A percentile compares a stretch with the other conserved stretches of the same genome.
These are phyloP conservation scores for Neoascia interrupta DNA, from an alignment of 2,888 invertebrate species.

Conservation along the genomic window DNA sequence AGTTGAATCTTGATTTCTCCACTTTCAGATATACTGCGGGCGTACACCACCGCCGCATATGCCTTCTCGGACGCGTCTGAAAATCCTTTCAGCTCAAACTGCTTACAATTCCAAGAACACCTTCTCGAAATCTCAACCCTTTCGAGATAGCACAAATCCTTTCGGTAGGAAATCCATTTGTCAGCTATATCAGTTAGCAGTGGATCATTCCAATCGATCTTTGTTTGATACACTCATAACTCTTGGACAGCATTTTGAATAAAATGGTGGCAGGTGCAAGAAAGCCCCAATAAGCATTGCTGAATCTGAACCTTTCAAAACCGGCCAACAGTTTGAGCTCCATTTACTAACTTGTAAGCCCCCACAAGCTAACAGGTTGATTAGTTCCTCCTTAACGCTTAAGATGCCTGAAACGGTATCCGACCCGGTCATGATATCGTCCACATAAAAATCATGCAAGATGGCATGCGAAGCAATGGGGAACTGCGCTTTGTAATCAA, in stretches of 20 bases:
- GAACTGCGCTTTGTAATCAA: slow-evolving; percentile 18
- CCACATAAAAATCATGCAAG: slow-evolving; percentile 49
- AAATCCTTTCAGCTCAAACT: slow-evolving; percentile 16
- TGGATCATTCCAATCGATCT: slow-evolving; percentile 32
- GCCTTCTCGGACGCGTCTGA: slow-evolving; percentile 27
- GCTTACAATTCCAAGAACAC: background rate
- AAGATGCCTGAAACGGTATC: slow-evolving; percentile 29
- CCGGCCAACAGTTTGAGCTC: slow-evolving; percentile 30
- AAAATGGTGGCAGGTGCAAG: slow-evolving; percentile 32
- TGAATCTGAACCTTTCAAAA: background rate
- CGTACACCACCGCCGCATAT: too few species aligned
- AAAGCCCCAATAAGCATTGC: too few species aligned
- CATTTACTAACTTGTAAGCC: slow-evolving; percentile 22
- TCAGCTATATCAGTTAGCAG: slow-evolving; percentile 9
- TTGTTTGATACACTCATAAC: slow-evolving; percentile 17
- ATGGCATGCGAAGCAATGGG: slow-evolving; percentile 42
- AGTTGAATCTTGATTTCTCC: too few species aligned
- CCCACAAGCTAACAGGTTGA: slow-evolving; percentile 13
- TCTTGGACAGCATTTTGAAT: slow-evolving; percentile 35
- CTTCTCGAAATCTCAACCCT: slow-evolving; percentile 5
- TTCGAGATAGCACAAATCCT: slow-evolving; percentile 13
- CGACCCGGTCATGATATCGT: slow-evolving; percentile 53
- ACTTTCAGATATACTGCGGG: too few species aligned
- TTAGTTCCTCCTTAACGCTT: slow-evolving; percentile 7
- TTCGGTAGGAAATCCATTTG: slow-evolving; percentile 23